phyloP scores from a whole-genome alignment of 2,113 vertebrate genomes.

The Atherinomorus stipes region DNA sequence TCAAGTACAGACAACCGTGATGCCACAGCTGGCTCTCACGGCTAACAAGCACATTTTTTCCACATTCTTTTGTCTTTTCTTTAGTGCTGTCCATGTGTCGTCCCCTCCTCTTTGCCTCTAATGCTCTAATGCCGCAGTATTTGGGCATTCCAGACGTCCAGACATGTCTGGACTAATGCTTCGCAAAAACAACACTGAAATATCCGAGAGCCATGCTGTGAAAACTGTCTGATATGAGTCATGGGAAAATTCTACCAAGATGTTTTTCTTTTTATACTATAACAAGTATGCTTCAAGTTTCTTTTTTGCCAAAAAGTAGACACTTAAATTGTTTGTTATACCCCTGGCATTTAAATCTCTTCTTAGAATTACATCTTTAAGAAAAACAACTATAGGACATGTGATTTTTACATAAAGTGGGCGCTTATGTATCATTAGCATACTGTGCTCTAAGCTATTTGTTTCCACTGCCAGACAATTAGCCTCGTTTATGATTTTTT shows the following conservation, averaged over 20 bases:
- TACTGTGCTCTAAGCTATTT: not conserved
- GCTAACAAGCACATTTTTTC: not conserved
- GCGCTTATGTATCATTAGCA: too few species aligned
- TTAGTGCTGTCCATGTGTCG: not conserved
- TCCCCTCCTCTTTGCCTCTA: not conserved
- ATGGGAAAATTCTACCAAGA: conserved; percentile 4
- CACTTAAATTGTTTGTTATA: too few species aligned
- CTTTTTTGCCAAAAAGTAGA: too few species aligned
- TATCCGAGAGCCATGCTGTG: conserved; percentile 4
- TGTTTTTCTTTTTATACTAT: too few species aligned
- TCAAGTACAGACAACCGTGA: not conserved
- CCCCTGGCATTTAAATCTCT: too few species aligned
- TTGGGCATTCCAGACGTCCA: conserved; percentile 31
- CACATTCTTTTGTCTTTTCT: not conserved
- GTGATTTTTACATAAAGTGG: too few species aligned
- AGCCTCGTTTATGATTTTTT: not conserved
- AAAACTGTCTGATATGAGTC: conserved; percentile 25
- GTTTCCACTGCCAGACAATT: not conserved
- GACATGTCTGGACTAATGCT: conserved; percentile 17
- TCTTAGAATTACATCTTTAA: too few species aligned
- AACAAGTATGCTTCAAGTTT: too few species aligned
- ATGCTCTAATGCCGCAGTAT: conserved; percentile 10
- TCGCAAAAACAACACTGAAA: conserved; percentile 39
- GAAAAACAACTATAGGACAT: too few species aligned
- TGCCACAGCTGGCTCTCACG: not conserved